Conservation (phyloP, 2,113 vertebrate genomes). For the Tor tambroides region DNA sequence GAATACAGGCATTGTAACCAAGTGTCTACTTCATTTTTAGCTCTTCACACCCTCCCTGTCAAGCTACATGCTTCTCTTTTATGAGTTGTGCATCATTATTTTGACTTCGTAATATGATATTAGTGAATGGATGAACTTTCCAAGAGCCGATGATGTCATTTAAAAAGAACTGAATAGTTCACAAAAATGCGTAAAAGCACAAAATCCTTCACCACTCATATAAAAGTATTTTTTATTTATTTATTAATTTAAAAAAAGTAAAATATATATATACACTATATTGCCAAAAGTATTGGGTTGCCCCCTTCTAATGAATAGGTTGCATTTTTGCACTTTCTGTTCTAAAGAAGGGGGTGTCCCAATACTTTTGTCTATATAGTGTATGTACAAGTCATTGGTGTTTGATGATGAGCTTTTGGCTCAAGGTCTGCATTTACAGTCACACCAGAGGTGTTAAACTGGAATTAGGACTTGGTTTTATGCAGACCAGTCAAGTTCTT, state of each 20-base stretch:
- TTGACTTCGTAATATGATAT: background rate
- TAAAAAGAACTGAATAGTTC: background rate
- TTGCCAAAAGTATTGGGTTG: too few relatives aligned
- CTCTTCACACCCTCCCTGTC: background rate
- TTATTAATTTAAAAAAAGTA: too few relatives aligned
- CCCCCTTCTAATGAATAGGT: too few relatives aligned
- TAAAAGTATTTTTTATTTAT: background rate
- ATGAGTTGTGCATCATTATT: background rate
- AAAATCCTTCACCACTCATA: background rate
- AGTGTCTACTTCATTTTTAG: conserved; percentile 3
- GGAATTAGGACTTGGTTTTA: too few relatives aligned
- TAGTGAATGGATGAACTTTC: background rate
- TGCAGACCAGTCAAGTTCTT: too few relatives aligned
- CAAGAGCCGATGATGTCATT: background rate
- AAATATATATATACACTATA: background rate
- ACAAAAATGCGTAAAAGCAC: background rate
- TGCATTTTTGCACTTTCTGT: too few relatives aligned
- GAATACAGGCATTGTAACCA: conserved; percentile 5
- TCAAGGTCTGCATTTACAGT: too few relatives aligned
- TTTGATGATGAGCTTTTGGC: too few relatives aligned
- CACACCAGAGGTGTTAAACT: too few relatives aligned
- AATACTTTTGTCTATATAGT: too few relatives aligned
- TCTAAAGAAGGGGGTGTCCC: too few relatives aligned
- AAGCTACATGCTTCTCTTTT: background rate
- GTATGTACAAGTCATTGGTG: too few relatives aligned